Evolutionary conservation across 37 sponge, comb jelly and placozoan species (phyloP), one percentile per base, ranked within the genome.

Genomic region (Halisarca cf. caerulea): DNA sequence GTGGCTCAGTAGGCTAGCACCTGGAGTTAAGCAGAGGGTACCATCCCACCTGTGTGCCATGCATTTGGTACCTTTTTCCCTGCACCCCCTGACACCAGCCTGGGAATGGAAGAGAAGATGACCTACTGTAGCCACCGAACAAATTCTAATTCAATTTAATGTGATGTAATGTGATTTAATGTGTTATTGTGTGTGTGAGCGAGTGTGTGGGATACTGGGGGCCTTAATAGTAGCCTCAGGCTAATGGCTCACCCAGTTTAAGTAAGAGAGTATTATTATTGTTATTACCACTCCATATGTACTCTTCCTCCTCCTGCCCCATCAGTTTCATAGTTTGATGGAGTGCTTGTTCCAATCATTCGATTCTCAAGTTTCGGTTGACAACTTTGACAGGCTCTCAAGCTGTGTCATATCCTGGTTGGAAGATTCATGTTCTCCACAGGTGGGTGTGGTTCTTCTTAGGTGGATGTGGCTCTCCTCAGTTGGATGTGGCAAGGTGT

Each of bases 391-490:
- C n/a, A 82, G 86, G 3, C 91, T 96, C 70, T 96, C 96, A 0
- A 75, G 91, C 61, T 90, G 95, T 60, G 90, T 91, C 82, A 92
- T 96, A 2, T 84, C 71, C 72, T 96, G 96, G 96, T 43, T 96
- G 58, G 96, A 96, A 66, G 91, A 90, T 62, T 91, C 82, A 89
- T 96, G 96, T 81, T 86, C 94, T 58, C 96, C 96, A 11, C 89
- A 90, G 87, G 96, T 92, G 41, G 2, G 81, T 36, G 33, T 27
- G 2, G 2, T 30, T 8, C 33, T 32, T 2, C 33, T 2, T 7
- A 33, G 28, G 30, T 6, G 69, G 2, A 33, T 68, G 69, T 62
- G n/a, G n/a, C n/a, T n/a, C n/a, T n/a, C n/a, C n/a, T n/a, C n/a
- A n/a, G n/a, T n/a, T n/a, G n/a, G n/a, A n/a, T n/a, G n/a, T n/a